These are phyloP conservation scores for Talpa occidentalis DNA, from an alignment of 2,113 vertebrate genomes.

Conservation along the genomic window DNA sequence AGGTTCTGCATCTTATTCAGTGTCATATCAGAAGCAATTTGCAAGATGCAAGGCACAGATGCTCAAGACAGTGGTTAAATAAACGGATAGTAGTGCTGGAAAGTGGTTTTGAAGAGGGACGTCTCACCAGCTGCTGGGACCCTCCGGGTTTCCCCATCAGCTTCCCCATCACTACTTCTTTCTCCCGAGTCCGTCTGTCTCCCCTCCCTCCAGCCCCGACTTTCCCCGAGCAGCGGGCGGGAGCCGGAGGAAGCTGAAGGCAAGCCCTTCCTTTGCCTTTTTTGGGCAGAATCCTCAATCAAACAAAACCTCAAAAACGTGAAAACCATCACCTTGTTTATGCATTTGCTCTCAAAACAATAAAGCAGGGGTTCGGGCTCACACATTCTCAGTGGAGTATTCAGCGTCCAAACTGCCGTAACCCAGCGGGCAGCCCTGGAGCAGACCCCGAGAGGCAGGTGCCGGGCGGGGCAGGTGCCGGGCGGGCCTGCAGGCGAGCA, in stretches of 20 bases:
- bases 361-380: background rate
- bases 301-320: background rate
- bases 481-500: too few relatives aligned
- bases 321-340: too few relatives aligned
- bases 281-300: background rate
- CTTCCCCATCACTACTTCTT: too few relatives aligned
- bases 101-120: background rate
- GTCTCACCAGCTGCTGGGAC: too few relatives aligned
- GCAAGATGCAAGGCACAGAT: background rate
- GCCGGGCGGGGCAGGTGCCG: too few relatives aligned
- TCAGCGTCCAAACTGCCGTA: background rate
- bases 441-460: background rate
- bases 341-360: background rate
- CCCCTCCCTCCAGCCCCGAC: too few relatives aligned
- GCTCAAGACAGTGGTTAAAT: background rate
- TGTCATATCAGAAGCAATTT: background rate
- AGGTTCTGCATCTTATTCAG: too few relatives aligned
- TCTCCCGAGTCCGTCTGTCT: background rate
- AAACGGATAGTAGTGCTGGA: background rate
- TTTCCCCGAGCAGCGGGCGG: background rate
- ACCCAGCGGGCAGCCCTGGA: background rate
- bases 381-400: fast-evolving
- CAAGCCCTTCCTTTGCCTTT: background rate
- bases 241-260: background rate
- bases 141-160: too few relatives aligned